Base-by-base conservation (phyloP, 1,140 invertebrate genomes). In the Drosophila bipectinata region DNA sequence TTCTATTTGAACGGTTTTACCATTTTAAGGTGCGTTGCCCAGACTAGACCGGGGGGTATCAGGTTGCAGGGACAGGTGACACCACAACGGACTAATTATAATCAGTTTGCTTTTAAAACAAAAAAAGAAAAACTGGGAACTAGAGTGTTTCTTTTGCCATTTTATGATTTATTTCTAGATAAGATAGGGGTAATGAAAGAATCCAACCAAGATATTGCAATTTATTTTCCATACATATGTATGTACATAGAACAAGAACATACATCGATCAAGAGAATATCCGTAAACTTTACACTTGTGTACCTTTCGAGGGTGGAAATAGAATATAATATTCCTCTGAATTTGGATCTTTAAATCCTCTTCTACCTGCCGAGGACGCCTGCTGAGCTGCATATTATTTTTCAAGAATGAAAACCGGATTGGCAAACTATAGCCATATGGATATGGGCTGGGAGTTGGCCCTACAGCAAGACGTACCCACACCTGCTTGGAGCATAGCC, bases 401-500 rank as follows among this genome's bases (percentile, higher is more conserved):
- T 37, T 37, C 10, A n/a, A 37, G 34, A 37, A 37, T 37, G 34
- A 37, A 24, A 30, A 30, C 51, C 30, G 47, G 53, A 37, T 14
- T 28, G 7, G 49, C 12, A n/a, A 34, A 18, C 1, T 4, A 3
- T 14, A 21, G 9, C 59, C 49, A 4, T n/a, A 37, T 37, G 34
- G 34, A 37, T 12, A 12, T 37, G 34, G 34, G 10, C 34, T 37
- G 34, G 10, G 3, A 4, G 34, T 4, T 37, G 34, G 34, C 1
- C 34, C 32, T 1, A 2, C 9, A 34, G 9, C 32, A 7, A 34
- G 34, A 8, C 32, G 8, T 32, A 32, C 8, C 9, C 32, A 32
- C 32, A 32, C 34, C 34, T 37, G 34, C 9, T 12, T 51, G 41
- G 41, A 18, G n/a, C 41, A 44, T 76, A 84, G 41, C 8, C 56